Base-by-base conservation (phyloP, 2,113 vertebrate species). In the Periophthalmus modestus region DNA sequence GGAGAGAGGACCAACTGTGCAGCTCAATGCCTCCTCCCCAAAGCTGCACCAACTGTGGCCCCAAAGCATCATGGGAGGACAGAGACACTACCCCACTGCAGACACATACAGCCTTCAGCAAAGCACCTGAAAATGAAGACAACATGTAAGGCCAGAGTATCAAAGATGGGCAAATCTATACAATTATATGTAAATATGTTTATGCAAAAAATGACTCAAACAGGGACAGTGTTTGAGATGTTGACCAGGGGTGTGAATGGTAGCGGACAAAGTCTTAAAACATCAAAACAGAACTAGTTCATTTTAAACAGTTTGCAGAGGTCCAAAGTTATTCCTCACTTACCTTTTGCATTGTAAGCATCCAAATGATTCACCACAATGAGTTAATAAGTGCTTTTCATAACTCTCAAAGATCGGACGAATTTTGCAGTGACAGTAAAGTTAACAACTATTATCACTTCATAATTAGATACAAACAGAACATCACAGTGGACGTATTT, bases 21-120 rank as follows among this genome's bases (percentile, higher is more conserved):
- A 99, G 92, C 89, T 99, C 97, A 72, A 99, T 92, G 7, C 98
- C 98, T 0, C 96, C 95, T 2, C 94, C 89, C 0, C 95, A 98
- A 52, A 18, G 62, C 34, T 90, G 81, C 72, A 94, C 75, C 82
- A 99, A 90, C 93, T 99, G 98, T 7, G 93, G 85, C 13, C 1
- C 69, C 87, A 99, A 78, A 11, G 95, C 47, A 68, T 87, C 75
- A 76, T 89, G 78, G 0, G 95, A 96, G 19, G 82, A 81, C 24
- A 95, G 73, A 3, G 88, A 84, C 74, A 97, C 95, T 0, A 97
- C 77, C 0, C 91, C 91, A 0, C 94, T 95, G 88, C 96, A 98
- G 71, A 99, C 92, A 69, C 96, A 98, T 79, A 95, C 95, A 0
- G 96, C 96, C 91, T 99, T 99, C 82, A 99, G 92, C 83, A 99